Evolutionary conservation across 2,888 invertebrate genomes (phyloP).

Genomic region (Unio delphinus): DNA sequence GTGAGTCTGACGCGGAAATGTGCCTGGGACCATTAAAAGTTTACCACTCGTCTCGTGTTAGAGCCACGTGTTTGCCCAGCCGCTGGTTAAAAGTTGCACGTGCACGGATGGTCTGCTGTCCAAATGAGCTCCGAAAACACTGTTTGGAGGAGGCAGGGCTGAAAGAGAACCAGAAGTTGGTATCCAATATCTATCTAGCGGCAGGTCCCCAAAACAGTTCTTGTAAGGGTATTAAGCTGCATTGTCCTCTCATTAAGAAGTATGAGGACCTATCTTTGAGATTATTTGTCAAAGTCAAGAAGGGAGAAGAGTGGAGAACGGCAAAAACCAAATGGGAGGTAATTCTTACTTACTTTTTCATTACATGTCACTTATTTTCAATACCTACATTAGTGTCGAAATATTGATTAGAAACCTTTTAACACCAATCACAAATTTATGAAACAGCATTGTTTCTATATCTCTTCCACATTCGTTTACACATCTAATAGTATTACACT

Average conservation of each 20-base stretch:
- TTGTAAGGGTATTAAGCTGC: slow-evolving; percentile 25
- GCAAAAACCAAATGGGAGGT: slow-evolving; percentile 26
- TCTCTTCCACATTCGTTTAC: no score
- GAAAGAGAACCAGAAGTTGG: slow-evolving; percentile 29
- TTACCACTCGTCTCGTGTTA: slow-evolving; percentile 17
- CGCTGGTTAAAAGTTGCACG: slow-evolving; percentile 30
- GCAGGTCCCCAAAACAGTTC: slow-evolving; percentile 15
- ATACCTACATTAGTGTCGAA: no score
- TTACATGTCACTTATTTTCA: no score
- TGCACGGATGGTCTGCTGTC: slow-evolving; percentile 24
- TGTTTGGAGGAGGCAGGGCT: slow-evolving; percentile 26
- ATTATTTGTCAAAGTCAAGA: slow-evolving; percentile 33
- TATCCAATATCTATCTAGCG: slow-evolving; percentile 31
- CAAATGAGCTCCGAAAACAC: slow-evolving; percentile 24
- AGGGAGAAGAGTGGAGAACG: slow-evolving; percentile 20
- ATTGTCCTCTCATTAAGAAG: slow-evolving; percentile 30
- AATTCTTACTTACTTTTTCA: neutral
- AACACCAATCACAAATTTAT: no score
- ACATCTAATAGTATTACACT: no score
- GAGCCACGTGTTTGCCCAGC: slow-evolving; percentile 34
- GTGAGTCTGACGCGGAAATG: slow-evolving; percentile 16
- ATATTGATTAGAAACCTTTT: no score
- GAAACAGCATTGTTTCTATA: no score
- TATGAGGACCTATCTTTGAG: slow-evolving; percentile 29
- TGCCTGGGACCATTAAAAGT: slow-evolving; percentile 31